Conservation (phyloP, 2,888 invertebrate species). For the Drosophila borealis region DNA sequence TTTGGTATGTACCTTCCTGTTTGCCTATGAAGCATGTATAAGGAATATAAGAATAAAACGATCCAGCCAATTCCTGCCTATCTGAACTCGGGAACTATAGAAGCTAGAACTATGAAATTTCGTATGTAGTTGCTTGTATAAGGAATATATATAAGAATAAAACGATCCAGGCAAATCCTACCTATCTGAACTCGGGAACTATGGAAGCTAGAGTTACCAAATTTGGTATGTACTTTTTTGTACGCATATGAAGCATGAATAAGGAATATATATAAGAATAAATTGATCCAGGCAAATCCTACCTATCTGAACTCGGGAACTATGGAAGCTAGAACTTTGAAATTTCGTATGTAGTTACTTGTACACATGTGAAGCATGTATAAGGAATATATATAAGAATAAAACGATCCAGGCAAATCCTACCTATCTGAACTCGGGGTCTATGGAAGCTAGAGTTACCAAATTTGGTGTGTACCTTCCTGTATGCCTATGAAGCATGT, state of each 20-base stretch:
- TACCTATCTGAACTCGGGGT: too few relatives aligned
- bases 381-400: background rate
- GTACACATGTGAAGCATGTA: background rate
- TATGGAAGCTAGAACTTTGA: too few relatives aligned
- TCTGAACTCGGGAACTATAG: background rate
- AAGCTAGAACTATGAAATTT: background rate
- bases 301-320: background rate
- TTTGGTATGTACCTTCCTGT: background rate
- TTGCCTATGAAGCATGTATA: background rate
- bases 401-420: background rate
- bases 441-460: too few relatives aligned
- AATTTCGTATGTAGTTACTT: background rate
- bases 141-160: too few relatives aligned
- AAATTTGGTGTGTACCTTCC: background rate
- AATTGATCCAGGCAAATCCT: too few relatives aligned
- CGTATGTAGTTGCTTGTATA: background rate
- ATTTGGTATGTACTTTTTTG: too few relatives aligned
- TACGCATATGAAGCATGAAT: too few relatives aligned
- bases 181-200: too few relatives aligned
- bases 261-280: too few relatives aligned
- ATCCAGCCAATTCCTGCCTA: background rate
- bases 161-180: too few relatives aligned
- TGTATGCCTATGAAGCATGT: background rate
- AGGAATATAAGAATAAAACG: too few relatives aligned
- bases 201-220: too few relatives aligned